These are phyloP conservation scores for Paedocypris micromegethes DNA, from an alignment of 2,797 vertebrate species.

Conservation along the genomic window DNA sequence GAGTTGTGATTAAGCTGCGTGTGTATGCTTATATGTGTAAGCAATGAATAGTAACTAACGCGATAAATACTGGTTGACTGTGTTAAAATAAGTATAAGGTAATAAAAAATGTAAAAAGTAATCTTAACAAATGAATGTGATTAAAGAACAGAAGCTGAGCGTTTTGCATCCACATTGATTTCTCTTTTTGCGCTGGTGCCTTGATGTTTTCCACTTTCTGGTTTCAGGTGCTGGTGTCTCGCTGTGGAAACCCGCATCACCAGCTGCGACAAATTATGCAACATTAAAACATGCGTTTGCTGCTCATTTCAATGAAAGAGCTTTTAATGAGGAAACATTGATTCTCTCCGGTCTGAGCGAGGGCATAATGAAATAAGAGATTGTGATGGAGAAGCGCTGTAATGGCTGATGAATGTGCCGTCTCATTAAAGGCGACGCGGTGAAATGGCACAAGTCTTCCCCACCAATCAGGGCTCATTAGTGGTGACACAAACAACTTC, in stretches of 20 bases:
- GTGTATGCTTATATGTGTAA: no score
- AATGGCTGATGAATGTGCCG: constrained; percentile 36
- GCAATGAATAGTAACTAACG: no score
- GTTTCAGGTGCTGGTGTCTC: neutral
- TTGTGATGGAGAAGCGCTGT: constrained; percentile 4
- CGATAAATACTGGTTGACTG: no score
- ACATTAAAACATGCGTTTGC: constrained; percentile 34
- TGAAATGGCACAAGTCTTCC: constrained; percentile 20
- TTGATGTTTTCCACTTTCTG: constrained; percentile 15
- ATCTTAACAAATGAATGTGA: no score
- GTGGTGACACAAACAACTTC: constrained; percentile 31
- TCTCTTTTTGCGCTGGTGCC: no score
- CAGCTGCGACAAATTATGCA: constrained; percentile 33
- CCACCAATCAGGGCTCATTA: constrained; percentile 39
- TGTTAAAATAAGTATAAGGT: no score
- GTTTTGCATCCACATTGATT: neutral
- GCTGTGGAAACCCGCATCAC: constrained; percentile 11
- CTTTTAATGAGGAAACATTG: constrained; percentile 39
- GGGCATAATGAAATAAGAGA: constrained; percentile 30
- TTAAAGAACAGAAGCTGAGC: no score
- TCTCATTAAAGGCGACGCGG: constrained; percentile 34
- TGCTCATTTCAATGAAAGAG: constrained; percentile 36
- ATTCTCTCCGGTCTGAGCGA: constrained; percentile 33
- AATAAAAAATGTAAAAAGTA: no score
- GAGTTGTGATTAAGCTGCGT: no score